Evolutionary conservation across 2,797 vertebrate genomes (phyloP).

Genomic region (Octomys mimax): DNA sequence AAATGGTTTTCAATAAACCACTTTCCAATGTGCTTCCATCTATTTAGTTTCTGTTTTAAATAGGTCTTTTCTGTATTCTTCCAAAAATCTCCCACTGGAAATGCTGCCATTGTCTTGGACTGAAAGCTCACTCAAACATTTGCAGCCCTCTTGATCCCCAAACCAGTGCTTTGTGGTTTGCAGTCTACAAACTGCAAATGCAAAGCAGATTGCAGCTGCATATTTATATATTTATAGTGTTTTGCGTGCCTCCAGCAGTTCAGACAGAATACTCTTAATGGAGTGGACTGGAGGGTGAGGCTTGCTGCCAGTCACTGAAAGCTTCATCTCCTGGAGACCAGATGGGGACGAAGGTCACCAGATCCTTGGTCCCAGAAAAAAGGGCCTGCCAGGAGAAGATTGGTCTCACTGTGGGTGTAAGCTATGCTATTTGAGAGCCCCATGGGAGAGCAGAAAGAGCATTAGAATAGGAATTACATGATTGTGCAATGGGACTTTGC

Average conservation of each 20-base stretch:
- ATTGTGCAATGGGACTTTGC: conserved; percentile 52
- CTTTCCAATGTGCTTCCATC: conserved; percentile 42
- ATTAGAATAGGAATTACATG: conserved; percentile 57
- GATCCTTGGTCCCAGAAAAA: conserved; percentile 52
- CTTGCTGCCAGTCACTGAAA: conserved; percentile 74
- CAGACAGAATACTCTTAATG: conserved; percentile 74
- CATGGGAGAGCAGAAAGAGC: conserved; percentile 29
- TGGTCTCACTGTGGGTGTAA: conserved; percentile 53
- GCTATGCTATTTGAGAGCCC: background rate
- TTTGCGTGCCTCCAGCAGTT: conserved; percentile 73
- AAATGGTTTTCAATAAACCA: conserved; percentile 4
- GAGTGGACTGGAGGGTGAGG: conserved; percentile 51
- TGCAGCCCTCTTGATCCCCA: conserved; percentile 42
- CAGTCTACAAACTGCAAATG: conserved; percentile 74
- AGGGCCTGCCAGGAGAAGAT: conserved; percentile 42
- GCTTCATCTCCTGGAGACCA: conserved; percentile 72
- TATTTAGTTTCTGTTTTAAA: conserved; percentile 66
- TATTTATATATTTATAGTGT: conserved; percentile 64
- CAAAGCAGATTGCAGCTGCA: conserved; percentile 73
- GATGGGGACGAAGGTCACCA: conserved; percentile 64
- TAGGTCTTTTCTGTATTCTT: conserved; percentile 44
- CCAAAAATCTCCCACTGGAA: conserved; percentile 44
- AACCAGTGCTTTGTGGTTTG: conserved; percentile 71
- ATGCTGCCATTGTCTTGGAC: conserved; percentile 57
- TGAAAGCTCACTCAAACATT: conserved; percentile 60